These are phyloP conservation scores for Malurus melanocephalus DNA, from an alignment of 2,113 vertebrate species.

Conservation along the genomic window DNA sequence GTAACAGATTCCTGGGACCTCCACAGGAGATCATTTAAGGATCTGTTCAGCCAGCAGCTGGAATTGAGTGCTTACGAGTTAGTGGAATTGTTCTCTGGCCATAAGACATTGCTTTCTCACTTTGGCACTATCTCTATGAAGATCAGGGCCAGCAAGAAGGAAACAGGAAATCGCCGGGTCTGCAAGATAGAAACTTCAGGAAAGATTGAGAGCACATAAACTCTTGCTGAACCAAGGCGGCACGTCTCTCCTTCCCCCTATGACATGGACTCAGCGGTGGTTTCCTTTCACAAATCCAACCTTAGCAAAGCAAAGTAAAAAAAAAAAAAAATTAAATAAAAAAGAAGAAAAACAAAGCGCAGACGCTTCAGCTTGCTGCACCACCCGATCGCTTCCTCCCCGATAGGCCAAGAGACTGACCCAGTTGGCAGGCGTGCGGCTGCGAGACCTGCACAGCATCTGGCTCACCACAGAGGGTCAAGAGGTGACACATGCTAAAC, in stretches of 20 bases:
- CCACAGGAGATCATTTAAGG: neutral
- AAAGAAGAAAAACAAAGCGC: conserved; percentile 1
- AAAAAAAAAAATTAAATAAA: neutral
- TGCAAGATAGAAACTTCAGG: conserved; percentile 55
- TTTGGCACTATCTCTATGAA: conserved; percentile 12
- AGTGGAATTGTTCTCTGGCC: neutral
- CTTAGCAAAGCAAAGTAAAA: neutral
- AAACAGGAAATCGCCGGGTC: conserved; percentile 46
- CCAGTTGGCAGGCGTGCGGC: neutral
- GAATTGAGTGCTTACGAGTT: neutral
- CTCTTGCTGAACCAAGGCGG: conserved; percentile 43
- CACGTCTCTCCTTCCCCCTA: neutral
- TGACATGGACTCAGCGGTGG: fast-evolving
- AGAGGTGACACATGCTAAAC: conserved; percentile 22
- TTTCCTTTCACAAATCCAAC: conserved; percentile 26
- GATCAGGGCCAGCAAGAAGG: conserved; percentile 49
- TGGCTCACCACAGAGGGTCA: conserved; percentile 20
- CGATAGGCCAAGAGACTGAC: conserved; percentile 28
- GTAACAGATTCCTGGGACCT: neutral
- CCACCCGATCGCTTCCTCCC: conserved; percentile 25
- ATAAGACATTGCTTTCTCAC: neutral
- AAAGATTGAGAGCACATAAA: conserved; percentile 43
- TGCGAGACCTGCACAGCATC: conserved; percentile 40
- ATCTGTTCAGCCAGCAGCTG: neutral
- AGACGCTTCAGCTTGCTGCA: conserved; percentile 12